These are phyloP conservation scores for Hydractinia symbiolongicarpus DNA, from an alignment of 30 jellyfish, hydroid and myxozoan genomes.

Conservation along the genomic window DNA sequence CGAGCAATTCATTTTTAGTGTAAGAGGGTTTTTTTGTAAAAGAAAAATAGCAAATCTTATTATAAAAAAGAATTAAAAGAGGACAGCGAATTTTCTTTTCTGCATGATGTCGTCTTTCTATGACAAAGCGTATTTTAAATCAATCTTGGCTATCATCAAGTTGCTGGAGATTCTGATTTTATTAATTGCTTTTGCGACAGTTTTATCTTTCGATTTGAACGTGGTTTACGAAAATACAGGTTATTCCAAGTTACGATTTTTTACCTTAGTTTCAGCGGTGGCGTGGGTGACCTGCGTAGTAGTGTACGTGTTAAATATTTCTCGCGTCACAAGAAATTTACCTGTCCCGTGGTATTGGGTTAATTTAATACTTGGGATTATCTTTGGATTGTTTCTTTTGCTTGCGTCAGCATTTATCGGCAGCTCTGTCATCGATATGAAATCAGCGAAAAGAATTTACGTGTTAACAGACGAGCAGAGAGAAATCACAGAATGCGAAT, in stretches of 20 bases:
- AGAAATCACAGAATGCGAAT: constrained; percentile 61
- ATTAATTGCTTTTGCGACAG: constrained; percentile 45
- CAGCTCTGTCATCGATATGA: constrained; percentile 33
- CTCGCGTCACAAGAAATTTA: constrained; percentile 48
- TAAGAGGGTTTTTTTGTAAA: no score
- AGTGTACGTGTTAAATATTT: constrained; percentile 42
- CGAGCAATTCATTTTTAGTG: no score
- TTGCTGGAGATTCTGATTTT: constrained; percentile 18
- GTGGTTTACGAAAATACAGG: constrained; percentile 43
- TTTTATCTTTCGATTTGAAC: constrained; percentile 43
- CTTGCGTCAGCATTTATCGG: constrained; percentile 65
- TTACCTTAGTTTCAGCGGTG: constrained; percentile 51
- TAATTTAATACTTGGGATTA: constrained; percentile 26
- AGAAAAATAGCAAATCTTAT: no score
- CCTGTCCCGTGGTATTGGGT: constrained; percentile 92
- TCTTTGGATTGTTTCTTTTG: constrained; percentile 46
- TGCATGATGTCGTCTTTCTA: not conserved
- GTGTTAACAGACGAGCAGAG: constrained; percentile 19
- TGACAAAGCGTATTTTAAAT: constrained; percentile 21
- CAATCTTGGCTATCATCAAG: constrained; percentile 21
- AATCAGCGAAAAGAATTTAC: constrained; percentile 37
- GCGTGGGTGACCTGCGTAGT: constrained; percentile 48
- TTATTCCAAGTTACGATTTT: constrained; percentile 61
- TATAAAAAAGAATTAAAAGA: no score
- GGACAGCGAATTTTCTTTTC: not conserved